phyloP scores from a whole-genome alignment of 2,113 vertebrate genomes.

The Speoplatyrhinus poulsoni region DNA sequence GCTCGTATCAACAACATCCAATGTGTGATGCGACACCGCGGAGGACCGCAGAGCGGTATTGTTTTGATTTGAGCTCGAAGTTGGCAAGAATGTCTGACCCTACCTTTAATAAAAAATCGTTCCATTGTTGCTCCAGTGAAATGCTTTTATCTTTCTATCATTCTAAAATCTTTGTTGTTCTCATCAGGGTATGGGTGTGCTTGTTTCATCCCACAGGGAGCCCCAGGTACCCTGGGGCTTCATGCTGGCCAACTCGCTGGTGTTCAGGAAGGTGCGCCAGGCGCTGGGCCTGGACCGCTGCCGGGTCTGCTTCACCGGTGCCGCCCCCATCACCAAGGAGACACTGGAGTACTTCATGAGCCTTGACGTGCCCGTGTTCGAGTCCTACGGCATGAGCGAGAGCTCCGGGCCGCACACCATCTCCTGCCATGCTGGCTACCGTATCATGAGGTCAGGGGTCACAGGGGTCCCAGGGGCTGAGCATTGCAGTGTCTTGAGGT shows the following conservation, averaged over 20 bases:
- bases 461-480: background rate
- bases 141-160: too few species aligned
- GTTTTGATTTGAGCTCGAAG: too few species aligned
- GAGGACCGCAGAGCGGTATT: background rate
- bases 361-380: conserved; percentile 72
- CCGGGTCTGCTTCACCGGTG: conserved; percentile 65
- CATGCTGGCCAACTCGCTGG: conserved; percentile 74
- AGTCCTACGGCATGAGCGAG: conserved; percentile 80
- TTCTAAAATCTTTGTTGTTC: too few species aligned
- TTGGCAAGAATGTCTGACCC: too few species aligned
- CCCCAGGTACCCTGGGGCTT: conserved; percentile 72
- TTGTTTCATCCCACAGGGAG: conserved; percentile 54
- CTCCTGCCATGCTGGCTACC: conserved; percentile 44
- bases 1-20: too few species aligned
- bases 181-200: background rate
- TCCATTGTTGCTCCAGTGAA: too few species aligned
- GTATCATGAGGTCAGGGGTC: conserved; percentile 67
- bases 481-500: background rate
- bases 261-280: conserved; percentile 71
- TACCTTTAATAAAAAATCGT: too few species aligned
- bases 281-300: conserved; percentile 77
- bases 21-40: too few species aligned
- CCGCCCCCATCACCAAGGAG: conserved; percentile 74
- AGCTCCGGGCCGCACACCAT: conserved; percentile 73
- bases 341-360: conserved; percentile 83